Base-by-base conservation (phyloP, 2,113 vertebrate genomes). In the Corydoras sp. region DNA sequence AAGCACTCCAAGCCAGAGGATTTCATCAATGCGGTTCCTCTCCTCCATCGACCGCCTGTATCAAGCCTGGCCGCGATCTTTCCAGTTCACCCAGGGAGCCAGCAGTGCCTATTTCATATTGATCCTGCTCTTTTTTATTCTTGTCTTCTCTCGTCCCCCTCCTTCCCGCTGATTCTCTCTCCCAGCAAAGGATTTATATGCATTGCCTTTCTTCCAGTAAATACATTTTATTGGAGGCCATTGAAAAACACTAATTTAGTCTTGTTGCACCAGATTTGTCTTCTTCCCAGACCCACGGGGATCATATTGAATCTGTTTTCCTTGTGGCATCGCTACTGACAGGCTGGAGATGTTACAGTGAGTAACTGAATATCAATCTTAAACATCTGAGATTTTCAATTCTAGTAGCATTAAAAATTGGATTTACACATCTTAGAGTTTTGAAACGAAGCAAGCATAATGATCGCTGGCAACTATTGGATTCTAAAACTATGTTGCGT, bases 1-100 rank as follows among this genome's bases (percentile, higher is more conserved):
- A 73, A 84, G 63, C 43, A 29, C 54, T 70, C 77, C 78, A 79
- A 84, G 87, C 85, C 71, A 72, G 81, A 85, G 85, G 86, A 86
- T 86, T 86, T 83, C 81, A 86, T 84, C 81, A 81, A 79, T 76
- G 82, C 85, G 84, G 82, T 83, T 83, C 84, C 82, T 85, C 80
- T 76, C 75, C 62, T 60, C 73, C 84, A 88, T 89, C 79, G 86
- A 90, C 76, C 85, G 58, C 69, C 24, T 9, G 2, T 85, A 89
- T 89, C 77, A 87, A 90, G 85, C 81, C 63, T 71, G 62, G 81
- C 81, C 82, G 81, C 85, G 85, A 81, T 83, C 83, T 83, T 85
- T 85, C 86, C 82, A 83, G 71, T 80, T 83, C 77, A 85, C 82
- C 83, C 78, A 77, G 84, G 85, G 82, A 87, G 81, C 79, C 84